phyloP scores from a whole-genome alignment of 2,797 vertebrate genomes.

The Tinamus major region DNA sequence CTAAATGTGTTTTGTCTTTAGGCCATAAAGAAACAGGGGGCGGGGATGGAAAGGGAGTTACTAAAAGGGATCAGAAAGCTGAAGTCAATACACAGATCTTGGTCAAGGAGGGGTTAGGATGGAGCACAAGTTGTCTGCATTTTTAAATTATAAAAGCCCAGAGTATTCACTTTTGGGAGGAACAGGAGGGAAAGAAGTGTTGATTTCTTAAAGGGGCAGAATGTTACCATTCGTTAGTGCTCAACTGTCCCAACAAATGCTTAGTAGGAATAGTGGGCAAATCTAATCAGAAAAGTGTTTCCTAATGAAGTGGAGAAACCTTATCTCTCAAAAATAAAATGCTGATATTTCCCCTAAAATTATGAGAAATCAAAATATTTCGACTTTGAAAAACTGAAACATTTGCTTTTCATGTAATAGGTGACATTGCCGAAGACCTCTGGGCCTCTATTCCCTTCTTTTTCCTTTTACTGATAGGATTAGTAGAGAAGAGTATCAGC shows the following conservation, averaged over 20 bases:
- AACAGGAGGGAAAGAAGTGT: not conserved
- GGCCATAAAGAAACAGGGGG: not conserved
- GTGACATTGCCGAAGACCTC: not conserved
- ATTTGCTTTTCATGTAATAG: not conserved
- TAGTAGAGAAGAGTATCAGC: not conserved
- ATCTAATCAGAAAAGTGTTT: not conserved
- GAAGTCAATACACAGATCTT: not conserved
- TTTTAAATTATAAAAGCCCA: not conserved
- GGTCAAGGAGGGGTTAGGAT: not conserved
- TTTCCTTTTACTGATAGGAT: not conserved
- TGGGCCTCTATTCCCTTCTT: not conserved
- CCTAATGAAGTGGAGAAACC: not conserved
- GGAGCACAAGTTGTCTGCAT: not conserved
- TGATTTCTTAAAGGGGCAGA: not conserved
- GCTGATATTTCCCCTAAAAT: not conserved
- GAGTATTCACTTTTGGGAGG: not conserved
- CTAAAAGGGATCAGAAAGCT: not conserved
- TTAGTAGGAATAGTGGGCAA: not conserved
- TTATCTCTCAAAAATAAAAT: not conserved
- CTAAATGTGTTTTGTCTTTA: not conserved
- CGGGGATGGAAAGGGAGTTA: not conserved
- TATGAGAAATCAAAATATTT: not conserved
- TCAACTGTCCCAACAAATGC: not conserved
- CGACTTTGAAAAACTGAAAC: not conserved
- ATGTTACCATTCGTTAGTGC: not conserved